Base-by-base conservation (phyloP, 2,888 invertebrate genomes). In the Meliscaeva auricollis region DNA sequence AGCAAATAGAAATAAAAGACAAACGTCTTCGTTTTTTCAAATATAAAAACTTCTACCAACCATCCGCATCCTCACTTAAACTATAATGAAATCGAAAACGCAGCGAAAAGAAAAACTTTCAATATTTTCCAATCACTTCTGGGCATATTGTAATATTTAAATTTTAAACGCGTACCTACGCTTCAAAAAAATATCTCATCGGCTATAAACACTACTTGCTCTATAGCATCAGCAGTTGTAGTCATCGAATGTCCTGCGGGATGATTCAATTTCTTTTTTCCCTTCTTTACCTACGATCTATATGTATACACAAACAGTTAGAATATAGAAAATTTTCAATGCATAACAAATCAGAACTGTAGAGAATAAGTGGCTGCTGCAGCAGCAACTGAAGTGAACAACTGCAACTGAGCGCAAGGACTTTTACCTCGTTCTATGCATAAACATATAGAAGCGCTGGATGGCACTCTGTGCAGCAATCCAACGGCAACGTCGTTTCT, bases 331-430 rank as follows among this genome's bases (percentile, higher is more conserved):
- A 73, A 79, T 79, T 74, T 79, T 79, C 79, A 79, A 79, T 79
- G 79, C 79, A 79, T 79, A 79, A 79, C 79, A 79, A 79, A 79
- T 79, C 68, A 79, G 73, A 74, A 68, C 17, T 32, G 52, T 8
- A 60, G 13, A 26, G 9, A 35, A 32, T 32, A 32, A 79, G 52
- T 50, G 58, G 7, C 35, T 35, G 15, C 32, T 35, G 4, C 56
- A 35, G 56, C 76, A 60, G 60, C 69, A 60, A 26, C 66, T 60
- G 52, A 68, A 62, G 15, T 79, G 68, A 73, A 68, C 79, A 73
- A 79, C 78, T 70, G 54, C 52, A 64, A 46, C 32, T 56, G 6
- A 35, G 17, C 11, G 32, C 58, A 69, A 69, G 41, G 77, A 77
- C 76, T 26, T 62, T 62, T 35, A 48, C 22, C 44, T 76, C 69